A percentile compares a stretch with the other conserved stretches of the same genome.
Evolutionary conservation across 2,113 vertebrate genomes (phyloP).

Genomic region (Pachycephala philippinensis): DNA sequence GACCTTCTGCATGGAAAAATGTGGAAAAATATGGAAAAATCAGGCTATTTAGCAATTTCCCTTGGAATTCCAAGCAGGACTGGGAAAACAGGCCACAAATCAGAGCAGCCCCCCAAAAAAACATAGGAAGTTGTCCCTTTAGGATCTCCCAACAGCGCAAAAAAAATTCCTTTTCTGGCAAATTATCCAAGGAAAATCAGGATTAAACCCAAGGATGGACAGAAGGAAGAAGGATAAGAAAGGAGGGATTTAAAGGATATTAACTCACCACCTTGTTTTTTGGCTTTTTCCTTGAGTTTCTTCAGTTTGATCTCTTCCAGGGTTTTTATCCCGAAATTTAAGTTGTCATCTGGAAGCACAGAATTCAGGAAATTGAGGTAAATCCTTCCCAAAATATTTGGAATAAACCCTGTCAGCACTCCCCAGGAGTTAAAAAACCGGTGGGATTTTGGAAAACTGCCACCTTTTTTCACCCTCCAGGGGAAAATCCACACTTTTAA

Average conservation of each 20-base stretch:
- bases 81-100: neutral
- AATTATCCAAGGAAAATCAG: neutral
- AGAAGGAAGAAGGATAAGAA: neutral
- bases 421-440: rapidly evolving
- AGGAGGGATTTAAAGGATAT: neutral
- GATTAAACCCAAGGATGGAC: neutral
- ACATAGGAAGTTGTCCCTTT: rapidly evolving
- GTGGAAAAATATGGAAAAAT: neutral
- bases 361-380: neutral
- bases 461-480: neutral
- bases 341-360: conserved; percentile 72
- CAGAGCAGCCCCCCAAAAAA: neutral
- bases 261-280: conserved; percentile 77
- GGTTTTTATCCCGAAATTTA: conserved; percentile 92
- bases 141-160: rapidly evolving
- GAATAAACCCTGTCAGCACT: neutral
- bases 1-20: conserved; percentile 46
- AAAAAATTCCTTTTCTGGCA: rapidly evolving
- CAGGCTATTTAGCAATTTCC: neutral
- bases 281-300: conserved; percentile 86
- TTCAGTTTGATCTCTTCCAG: conserved; percentile 90
- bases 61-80: neutral
- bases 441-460: neutral
- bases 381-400: neutral
- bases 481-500: neutral